Evolutionary conservation across 2,113 vertebrate species (phyloP).

Genomic region (Nasalis larvatus): DNA sequence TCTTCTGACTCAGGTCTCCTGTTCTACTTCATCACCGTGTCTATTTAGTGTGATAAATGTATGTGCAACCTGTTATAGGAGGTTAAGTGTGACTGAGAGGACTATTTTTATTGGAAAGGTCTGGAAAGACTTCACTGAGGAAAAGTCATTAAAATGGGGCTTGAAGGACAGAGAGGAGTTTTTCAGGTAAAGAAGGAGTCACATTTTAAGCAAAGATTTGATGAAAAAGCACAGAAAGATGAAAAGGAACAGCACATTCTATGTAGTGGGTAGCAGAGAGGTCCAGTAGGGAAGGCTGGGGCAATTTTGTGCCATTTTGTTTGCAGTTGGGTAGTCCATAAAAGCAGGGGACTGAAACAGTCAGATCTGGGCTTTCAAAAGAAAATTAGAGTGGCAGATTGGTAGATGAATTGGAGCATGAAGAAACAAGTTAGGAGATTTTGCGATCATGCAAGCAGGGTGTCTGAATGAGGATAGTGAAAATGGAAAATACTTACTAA

Average conservation of each 20-base stretch:
- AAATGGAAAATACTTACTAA: background rate
- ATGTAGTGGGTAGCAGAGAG: background rate
- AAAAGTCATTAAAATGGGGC: background rate
- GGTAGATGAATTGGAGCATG: slow-evolving; percentile 40
- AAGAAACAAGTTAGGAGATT: slow-evolving; percentile 24
- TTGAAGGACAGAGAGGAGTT: background rate
- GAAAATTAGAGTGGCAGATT: slow-evolving; percentile 53
- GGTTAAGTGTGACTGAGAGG: background rate
- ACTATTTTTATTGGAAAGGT: background rate
- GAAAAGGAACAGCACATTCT: background rate
- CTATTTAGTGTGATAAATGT: slow-evolving; percentile 8
- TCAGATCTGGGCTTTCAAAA: slow-evolving; percentile 48
- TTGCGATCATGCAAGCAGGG: background rate
- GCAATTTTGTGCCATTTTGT: background rate
- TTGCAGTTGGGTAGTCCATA: background rate
- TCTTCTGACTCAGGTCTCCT: background rate
- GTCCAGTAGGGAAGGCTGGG: background rate
- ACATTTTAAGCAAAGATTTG: background rate
- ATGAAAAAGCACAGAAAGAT: slow-evolving; percentile 1
- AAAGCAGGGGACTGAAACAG: background rate
- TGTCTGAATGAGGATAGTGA: background rate
- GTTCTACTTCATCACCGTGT: background rate
- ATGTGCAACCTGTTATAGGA: background rate
- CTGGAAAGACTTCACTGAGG: background rate
- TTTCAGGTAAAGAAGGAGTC: background rate